Evolutionary conservation across 2,797 vertebrate genomes (phyloP).

Genomic region (Psittacula echo): DNA sequence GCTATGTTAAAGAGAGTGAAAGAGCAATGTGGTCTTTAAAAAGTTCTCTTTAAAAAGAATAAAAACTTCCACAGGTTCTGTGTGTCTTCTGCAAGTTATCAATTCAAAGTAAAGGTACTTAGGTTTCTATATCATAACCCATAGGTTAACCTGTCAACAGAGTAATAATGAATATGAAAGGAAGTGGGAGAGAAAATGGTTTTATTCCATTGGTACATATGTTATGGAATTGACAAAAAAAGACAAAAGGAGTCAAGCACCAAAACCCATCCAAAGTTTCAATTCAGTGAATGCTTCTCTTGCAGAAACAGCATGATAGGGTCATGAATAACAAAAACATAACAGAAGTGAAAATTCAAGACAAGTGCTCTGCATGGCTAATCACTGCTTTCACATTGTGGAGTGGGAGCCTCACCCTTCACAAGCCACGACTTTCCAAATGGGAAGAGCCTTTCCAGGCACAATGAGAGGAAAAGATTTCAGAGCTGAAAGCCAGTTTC

Average conservation of each 20-base stretch:
- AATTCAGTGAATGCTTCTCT: neutral
- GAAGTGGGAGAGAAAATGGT: neutral
- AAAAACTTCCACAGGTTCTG: neutral
- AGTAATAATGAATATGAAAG: neutral
- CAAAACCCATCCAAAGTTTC: neutral
- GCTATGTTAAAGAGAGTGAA: neutral
- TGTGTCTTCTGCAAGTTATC: neutral
- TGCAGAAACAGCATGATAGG: neutral
- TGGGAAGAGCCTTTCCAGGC: neutral
- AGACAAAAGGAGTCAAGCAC: neutral
- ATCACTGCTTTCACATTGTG: rapidly evolving
- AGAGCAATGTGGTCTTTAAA: neutral
- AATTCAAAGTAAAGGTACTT: neutral
- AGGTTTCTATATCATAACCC: neutral
- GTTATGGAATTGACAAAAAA: neutral
- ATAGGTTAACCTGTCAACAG: neutral
- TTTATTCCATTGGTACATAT: neutral
- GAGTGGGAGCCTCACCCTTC: neutral
- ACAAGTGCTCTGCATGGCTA: neutral
- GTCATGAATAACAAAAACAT: neutral
- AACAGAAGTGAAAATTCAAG: neutral
- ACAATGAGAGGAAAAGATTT: neutral
- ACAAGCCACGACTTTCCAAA: neutral
- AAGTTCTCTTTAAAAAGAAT: too few species aligned
- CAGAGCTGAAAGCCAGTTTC: neutral